Conservation (phyloP, 2,888 invertebrate species). For the Apamea anceps region DNA sequence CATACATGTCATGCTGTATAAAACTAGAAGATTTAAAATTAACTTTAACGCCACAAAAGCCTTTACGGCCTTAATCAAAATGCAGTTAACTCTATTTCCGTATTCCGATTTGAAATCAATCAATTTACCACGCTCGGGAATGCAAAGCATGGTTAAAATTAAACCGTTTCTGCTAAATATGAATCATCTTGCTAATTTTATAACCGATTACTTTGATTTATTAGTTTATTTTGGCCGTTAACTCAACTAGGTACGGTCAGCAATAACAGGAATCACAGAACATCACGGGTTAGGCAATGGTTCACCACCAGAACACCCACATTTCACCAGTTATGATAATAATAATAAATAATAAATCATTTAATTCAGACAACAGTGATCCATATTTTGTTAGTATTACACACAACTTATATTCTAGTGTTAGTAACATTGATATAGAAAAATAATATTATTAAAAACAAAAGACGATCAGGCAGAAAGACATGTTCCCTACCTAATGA, state of each 20-base stretch:
- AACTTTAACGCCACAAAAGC: neutral
- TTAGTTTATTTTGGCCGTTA: conserved; percentile 48
- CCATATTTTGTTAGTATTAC: too few species aligned
- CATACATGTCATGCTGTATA: too few species aligned
- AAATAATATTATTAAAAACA: too few species aligned
- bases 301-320: neutral
- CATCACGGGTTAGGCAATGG: neutral
- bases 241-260: conserved; percentile 41
- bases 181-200: conserved; percentile 54
- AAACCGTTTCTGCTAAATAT: conserved; percentile 39
- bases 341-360: too few species aligned
- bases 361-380: too few species aligned
- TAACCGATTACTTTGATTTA: conserved; percentile 56
- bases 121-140: conserved; percentile 53
- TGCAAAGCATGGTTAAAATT: conserved; percentile 57
- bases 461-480: too few species aligned
- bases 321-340: too few species aligned
- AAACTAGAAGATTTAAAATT: neutral
- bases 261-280: neutral
- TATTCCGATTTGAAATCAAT: conserved; percentile 43
- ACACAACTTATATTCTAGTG: too few species aligned
- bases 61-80: neutral
- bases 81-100: neutral
- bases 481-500: too few species aligned
- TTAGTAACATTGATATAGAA: too few species aligned